Base-by-base conservation (phyloP, 2,888 invertebrate genomes). In the Lymantria monacha region DNA sequence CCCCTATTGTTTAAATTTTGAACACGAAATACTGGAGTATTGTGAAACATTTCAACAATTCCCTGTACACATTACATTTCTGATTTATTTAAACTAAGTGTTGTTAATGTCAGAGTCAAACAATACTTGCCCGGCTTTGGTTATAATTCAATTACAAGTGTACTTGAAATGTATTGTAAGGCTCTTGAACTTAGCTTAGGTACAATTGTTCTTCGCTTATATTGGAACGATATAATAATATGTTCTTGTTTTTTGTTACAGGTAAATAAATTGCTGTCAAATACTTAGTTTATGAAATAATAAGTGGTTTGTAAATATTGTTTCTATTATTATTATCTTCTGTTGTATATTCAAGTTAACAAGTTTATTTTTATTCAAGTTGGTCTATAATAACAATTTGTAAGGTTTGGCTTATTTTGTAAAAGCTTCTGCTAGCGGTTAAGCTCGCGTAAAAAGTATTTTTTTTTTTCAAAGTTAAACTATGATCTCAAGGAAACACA, bases 1-100 rank as follows among this genome's bases (percentile, higher is more conserved):
- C 42, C 42, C n/a, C 60, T 70, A 77, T 80, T 86, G 83, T 86
- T 85, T 80, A 65, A 71, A 74, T 86, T n/a, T 84, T 81, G 66
- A 71, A 74, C 71, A 68, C 75, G 63, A 69, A 74, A 85, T 85
- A 76, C 80, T 75, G 65, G 57, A 40, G 33, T 65, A 74, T 75
- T 71, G 63, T 70, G 72, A 70, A 75, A 77, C 48, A 51, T 65
- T 66, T 58, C 43, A 58, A 59, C 55, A 71, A 67, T 70, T 68
- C 70, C 59, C 58, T 58, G 52, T 72, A 73, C 22, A 22, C 22
- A 22, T 22, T 22, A 22, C 78, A 76, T 74, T 74, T 62, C 74
- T 61, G 63, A 60, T 74, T 67, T 65, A 57, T 63, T 67, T 69
- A 56, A 59, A 64, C 69, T 65, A 65, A 59, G 62, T 66, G 70